Conservation (phyloP, 2,888 invertebrate genomes). For the Drosophila algonquin region DNA sequence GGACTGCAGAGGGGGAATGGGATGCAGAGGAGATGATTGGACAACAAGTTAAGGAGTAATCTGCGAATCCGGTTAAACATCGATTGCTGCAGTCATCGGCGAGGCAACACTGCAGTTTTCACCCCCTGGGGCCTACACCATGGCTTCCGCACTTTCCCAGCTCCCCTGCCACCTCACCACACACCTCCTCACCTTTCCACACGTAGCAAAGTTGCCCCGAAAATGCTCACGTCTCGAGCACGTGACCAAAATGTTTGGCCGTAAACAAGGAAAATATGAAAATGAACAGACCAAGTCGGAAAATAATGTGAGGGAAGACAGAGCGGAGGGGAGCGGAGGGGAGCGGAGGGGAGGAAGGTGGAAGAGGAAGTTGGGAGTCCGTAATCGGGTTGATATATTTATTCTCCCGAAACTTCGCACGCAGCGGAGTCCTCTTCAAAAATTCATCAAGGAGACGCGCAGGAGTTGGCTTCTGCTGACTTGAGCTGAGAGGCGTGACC, state of each 20-base stretch:
- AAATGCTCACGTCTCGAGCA: slow-evolving; percentile 71
- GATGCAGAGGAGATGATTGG: background rate
- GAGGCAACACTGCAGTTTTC: slow-evolving; percentile 47
- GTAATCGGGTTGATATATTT: slow-evolving; percentile 64
- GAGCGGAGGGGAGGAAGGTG: background rate
- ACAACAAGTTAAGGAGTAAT: slow-evolving; percentile 32
- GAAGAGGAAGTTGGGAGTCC: slow-evolving; percentile 44
- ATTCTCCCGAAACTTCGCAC: slow-evolving; percentile 38
- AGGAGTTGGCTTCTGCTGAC: slow-evolving; percentile 36
- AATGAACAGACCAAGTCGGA: slow-evolving; percentile 55
- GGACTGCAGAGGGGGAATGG: slow-evolving; percentile 18
- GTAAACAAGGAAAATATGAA: slow-evolving; percentile 75
- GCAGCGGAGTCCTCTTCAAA: slow-evolving; percentile 66
- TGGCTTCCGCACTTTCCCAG: background rate
- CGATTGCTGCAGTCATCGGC: slow-evolving; percentile 45
- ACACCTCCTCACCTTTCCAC: slow-evolving; percentile 27
- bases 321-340: slow-evolving; percentile 5
- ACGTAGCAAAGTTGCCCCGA: slow-evolving; percentile 61
- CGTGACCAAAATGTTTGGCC: slow-evolving; percentile 71
- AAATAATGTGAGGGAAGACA: slow-evolving; percentile 24
- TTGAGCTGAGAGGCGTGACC: slow-evolving; percentile 37
- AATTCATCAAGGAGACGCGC: slow-evolving; percentile 65
- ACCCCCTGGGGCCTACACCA: slow-evolving; percentile 4
- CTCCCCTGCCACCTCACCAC: background rate
- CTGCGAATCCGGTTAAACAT: slow-evolving; percentile 17